Conservation (phyloP, 2,888 invertebrate genomes). For the Ennomos fuscantarius region DNA sequence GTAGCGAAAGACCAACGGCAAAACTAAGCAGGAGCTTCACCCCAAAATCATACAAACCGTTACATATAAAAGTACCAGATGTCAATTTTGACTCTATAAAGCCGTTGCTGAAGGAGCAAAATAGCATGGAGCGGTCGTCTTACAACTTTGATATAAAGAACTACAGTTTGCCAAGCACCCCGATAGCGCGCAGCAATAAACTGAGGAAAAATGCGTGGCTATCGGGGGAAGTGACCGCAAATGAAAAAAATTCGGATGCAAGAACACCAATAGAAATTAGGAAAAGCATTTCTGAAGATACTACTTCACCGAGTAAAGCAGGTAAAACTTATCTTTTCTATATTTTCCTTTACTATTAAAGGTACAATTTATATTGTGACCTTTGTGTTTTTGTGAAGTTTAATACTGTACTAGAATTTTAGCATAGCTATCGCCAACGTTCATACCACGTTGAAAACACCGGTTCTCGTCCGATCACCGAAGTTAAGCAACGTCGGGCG, state of each 20-base stretch:
- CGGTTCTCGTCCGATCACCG: constrained; percentile 78
- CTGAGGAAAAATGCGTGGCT: constrained; percentile 83
- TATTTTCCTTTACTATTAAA: too few species aligned
- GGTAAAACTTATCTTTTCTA: constrained; percentile 34
- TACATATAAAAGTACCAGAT: constrained; percentile 79
- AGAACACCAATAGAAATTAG: constrained; percentile 30
- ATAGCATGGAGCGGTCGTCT: constrained; percentile 58
- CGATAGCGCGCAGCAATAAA: constrained; percentile 83
- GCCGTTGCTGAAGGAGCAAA: constrained; percentile 63
- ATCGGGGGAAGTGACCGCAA: constrained; percentile 67
- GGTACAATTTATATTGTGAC: too few species aligned
- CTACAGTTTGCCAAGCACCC: constrained; percentile 79
- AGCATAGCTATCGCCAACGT: constrained; percentile 33
- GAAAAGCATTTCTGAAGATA: constrained; percentile 25
- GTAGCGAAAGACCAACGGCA: constrained; percentile 55
- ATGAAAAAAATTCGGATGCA: constrained; percentile 42
- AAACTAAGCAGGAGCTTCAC: constrained; percentile 78
- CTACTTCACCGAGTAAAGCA: constrained; percentile 39
- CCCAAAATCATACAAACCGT: constrained; percentile 76
- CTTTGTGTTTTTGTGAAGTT: too few species aligned
- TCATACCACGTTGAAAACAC: constrained; percentile 65
- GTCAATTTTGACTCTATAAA: constrained; percentile 71
- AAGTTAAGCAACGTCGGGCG: constrained; percentile 76
- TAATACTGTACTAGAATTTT: constrained; percentile 6
- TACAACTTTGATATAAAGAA: constrained; percentile 80